These are phyloP conservation scores for Lasioglossum marginatum DNA, from an alignment of 2,888 invertebrate genomes.

Conservation along the genomic window DNA sequence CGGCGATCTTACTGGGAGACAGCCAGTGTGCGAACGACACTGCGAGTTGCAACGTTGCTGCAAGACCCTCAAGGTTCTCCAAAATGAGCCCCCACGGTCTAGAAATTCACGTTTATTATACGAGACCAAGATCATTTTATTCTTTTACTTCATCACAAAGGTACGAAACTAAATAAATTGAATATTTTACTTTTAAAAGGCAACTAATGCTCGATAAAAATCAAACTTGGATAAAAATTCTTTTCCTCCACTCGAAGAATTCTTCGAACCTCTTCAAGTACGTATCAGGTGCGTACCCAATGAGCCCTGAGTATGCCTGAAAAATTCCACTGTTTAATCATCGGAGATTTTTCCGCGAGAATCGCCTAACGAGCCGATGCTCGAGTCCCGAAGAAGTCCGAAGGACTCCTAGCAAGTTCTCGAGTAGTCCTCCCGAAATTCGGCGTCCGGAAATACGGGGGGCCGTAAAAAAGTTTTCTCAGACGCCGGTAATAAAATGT, in stretches of 20 bases:
- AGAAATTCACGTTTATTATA: background rate
- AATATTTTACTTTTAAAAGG: no score
- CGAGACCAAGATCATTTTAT: background rate
- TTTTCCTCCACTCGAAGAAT: no score
- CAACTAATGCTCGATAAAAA: no score
- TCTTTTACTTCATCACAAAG: no score
- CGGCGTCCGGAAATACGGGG: constrained; percentile 19
- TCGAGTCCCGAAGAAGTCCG: background rate
- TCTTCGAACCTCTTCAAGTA: background rate
- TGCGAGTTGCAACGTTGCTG: background rate
- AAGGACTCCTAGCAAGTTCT: background rate
- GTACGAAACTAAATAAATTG: no score
- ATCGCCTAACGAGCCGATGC: background rate
- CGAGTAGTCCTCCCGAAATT: constrained; percentile 8
- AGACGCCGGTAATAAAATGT: constrained; percentile 65
- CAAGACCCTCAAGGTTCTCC: background rate
- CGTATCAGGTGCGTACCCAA: background rate
- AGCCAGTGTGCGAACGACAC: background rate
- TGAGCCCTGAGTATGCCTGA: background rate
- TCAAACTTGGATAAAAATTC: no score
- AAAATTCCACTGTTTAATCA: background rate
- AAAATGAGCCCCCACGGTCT: background rate
- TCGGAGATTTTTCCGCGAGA: background rate
- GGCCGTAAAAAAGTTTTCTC: constrained; percentile 55
- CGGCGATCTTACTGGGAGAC: constrained; percentile 4